These are phyloP conservation scores for Mergus octosetaceus DNA, from an alignment of 2,797 vertebrate genomes.

Conservation along the genomic window DNA sequence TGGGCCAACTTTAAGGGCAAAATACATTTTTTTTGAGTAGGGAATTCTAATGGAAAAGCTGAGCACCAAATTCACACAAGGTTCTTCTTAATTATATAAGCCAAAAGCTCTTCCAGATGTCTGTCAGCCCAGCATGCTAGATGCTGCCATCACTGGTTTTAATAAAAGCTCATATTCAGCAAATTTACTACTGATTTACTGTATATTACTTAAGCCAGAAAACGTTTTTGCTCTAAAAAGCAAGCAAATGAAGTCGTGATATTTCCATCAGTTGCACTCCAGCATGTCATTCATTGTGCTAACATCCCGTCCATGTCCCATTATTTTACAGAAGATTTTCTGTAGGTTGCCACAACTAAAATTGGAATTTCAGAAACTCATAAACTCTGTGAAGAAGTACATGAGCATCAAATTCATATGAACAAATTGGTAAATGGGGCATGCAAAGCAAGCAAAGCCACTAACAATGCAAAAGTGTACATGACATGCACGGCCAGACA, in stretches of 20 bases:
- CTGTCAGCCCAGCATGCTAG: slow-evolving; percentile 24
- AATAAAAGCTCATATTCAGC: slow-evolving; percentile 60
- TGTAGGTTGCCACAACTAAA: background rate
- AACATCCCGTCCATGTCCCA: background rate
- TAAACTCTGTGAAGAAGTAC: background rate
- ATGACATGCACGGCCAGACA: background rate
- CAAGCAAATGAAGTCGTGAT: slow-evolving; percentile 32
- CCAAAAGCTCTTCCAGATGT: slow-evolving; percentile 64
- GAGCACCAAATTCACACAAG: slow-evolving; percentile 58
- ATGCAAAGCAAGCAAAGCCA: background rate
- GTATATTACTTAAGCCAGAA: slow-evolving; percentile 37
- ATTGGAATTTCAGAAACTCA: background rate
- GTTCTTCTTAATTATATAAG: slow-evolving; percentile 52
- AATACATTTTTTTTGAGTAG: background rate
- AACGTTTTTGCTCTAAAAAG: slow-evolving; percentile 33
- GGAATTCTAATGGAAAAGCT: slow-evolving; percentile 59
- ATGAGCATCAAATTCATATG: background rate
- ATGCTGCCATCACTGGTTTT: slow-evolving; percentile 60
- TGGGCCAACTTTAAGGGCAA: background rate
- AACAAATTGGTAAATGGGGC: background rate
- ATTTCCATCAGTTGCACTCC: slow-evolving; percentile 26
- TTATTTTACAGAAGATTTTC: background rate
- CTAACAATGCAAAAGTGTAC: background rate
- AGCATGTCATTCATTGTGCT: background rate
- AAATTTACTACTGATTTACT: slow-evolving; percentile 57